Evolutionary conservation across 2,113 vertebrate genomes (phyloP), one percentile per base, ranked within the genome.

Genomic region (Albula glossodonta): DNA sequence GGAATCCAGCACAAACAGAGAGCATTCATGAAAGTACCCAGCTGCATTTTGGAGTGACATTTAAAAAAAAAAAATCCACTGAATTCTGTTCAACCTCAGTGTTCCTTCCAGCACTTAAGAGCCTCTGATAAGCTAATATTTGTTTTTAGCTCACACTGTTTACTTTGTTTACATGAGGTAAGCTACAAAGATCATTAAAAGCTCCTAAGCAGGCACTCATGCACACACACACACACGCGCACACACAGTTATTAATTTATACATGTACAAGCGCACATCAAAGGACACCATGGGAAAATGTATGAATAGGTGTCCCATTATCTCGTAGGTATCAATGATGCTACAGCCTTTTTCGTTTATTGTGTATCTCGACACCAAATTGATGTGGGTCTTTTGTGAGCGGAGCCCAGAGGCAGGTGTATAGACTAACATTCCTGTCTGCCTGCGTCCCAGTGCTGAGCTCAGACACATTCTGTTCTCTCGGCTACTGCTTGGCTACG

Each of bases 81-180:
- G 41, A 50, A 25, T 49, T 85, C 2, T 49, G 78, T 79, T 56
- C 78, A 25, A 79, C 13, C n/a, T 85, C 51, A 57, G 63, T 77
- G 49, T 9, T 12, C 66, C 5, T 51, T 12, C 49, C 49, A 57
- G 31, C 70, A 79, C 77, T 53, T 79, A 74, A 31, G 70, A 74
- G 70, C 8, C 70, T 74, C 3, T 50, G 15, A 57, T 31, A 78
- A 53, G 70, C 74, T 84, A 79, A 81, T 66, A 81, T 85, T 85
- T 81, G 53, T 41, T 25, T n/a, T 51, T 52, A 77, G 56, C 57
- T 81, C 41, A 41, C 49, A 31, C 2, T 85, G 50, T 85, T 85
- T 81, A 85, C 79, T 81, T 31, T 81, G 25, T 25, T 31, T 25
- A 51, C 50, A 80, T 11, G 19, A 17, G 48, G 78, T 49, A 80